Conservation (phyloP, 2,797 vertebrate species). For the Myotis planiceps region DNA sequence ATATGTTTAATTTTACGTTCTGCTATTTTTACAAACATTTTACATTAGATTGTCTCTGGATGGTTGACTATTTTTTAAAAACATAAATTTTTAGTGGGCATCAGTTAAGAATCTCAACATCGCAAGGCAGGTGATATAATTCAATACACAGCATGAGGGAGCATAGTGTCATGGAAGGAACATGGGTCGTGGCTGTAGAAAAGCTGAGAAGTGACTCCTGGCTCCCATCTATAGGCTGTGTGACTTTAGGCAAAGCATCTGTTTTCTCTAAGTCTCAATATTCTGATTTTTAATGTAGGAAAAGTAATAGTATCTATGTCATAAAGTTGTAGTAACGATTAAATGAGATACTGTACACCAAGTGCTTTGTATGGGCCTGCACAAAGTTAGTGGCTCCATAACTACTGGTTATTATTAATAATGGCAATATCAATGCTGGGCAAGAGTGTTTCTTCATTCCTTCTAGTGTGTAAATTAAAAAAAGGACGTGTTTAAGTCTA, state of each 20-base stretch:
- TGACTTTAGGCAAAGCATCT: not conserved
- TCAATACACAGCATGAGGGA: not conserved
- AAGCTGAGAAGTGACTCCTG: not conserved
- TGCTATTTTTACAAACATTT: not conserved
- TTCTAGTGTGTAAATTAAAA: not conserved
- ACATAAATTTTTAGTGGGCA: not conserved
- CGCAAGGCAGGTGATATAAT: not conserved
- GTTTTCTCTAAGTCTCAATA: not conserved
- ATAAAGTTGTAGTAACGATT: not conserved
- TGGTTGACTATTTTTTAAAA: constrained; percentile 1
- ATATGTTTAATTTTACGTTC: not conserved
- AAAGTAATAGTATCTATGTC: not conserved
- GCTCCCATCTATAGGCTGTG: not conserved
- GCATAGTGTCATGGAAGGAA: not conserved
- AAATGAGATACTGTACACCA: not conserved
- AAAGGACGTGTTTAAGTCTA: not conserved
- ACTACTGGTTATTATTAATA: not conserved
- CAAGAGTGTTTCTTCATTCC: not conserved
- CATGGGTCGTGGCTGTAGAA: not conserved
- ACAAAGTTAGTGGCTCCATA: not conserved
- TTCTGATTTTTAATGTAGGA: not conserved
- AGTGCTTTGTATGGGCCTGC: not conserved
- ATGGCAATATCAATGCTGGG: not conserved
- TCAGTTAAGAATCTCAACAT: not conserved
- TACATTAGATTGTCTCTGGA: not conserved